A percentile compares a stretch with the other conserved stretches of the same genome.
Conservation (phyloP, 2,797 vertebrate species). For the Cirrhinus molitorella region DNA sequence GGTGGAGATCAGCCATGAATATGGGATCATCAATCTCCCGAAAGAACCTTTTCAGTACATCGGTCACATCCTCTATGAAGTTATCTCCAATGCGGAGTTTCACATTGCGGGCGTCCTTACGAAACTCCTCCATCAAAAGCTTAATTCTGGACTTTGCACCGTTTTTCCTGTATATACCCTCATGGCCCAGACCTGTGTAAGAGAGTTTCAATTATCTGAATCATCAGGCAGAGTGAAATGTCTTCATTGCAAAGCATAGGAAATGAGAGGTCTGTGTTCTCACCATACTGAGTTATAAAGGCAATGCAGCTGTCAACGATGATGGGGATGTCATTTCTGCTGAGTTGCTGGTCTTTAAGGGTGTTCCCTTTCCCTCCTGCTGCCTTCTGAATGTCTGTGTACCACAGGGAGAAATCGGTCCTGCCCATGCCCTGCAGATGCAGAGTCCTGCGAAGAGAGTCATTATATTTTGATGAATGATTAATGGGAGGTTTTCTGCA, state of each 20-base stretch:
- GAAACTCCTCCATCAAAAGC: slow-evolving; percentile 94
- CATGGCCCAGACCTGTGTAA: slow-evolving; percentile 87
- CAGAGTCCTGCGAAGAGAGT: slow-evolving; percentile 84
- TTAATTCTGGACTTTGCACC: slow-evolving; percentile 94
- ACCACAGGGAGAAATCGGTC: slow-evolving; percentile 89
- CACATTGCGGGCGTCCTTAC: slow-evolving; percentile 92
- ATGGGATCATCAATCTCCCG: slow-evolving; percentile 92
- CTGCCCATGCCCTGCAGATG: slow-evolving; percentile 89
- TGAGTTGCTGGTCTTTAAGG: slow-evolving; percentile 94
- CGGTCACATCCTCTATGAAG: slow-evolving; percentile 96
- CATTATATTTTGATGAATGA: background rate
- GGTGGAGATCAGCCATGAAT: slow-evolving; percentile 90
- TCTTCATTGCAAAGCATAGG: background rate
- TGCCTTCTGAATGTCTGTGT: slow-evolving; percentile 85
- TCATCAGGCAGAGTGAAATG: background rate
- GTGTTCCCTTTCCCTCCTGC: slow-evolving; percentile 90
- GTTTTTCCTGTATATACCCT: slow-evolving; percentile 96
- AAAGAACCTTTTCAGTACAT: slow-evolving; percentile 97
- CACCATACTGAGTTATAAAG: slow-evolving; percentile 97
- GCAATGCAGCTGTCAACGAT: slow-evolving; percentile 97
- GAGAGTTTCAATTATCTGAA: background rate
- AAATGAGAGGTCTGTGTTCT: slow-evolving; percentile 60
- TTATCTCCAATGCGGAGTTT: slow-evolving; percentile 94
- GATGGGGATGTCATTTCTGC: slow-evolving; percentile 93
- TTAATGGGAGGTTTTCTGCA: background rate